phyloP scores from a whole-genome alignment of 2,888 invertebrate genomes.

The Hirtodrosophila duncani region DNA sequence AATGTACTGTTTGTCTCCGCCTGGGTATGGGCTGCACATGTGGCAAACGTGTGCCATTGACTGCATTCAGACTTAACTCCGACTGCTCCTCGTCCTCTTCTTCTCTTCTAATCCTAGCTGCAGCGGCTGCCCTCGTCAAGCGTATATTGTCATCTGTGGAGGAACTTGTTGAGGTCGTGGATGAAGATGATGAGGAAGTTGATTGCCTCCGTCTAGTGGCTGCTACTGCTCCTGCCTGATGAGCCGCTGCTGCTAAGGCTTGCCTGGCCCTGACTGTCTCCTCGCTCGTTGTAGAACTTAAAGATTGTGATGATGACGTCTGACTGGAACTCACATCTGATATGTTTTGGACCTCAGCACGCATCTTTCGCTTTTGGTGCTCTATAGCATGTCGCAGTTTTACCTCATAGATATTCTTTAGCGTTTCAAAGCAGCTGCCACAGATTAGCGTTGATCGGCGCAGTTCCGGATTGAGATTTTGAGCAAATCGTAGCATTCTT shows the following conservation, averaged over 20 bases:
- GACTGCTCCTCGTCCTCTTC: constrained; percentile 38
- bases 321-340: constrained; percentile 40
- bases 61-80: constrained; percentile 55
- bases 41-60: constrained; percentile 58
- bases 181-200: no score
- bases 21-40: constrained; percentile 27
- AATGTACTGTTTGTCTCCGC: constrained; percentile 11
- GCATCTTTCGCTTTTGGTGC: neutral
- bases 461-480: constrained; percentile 32
- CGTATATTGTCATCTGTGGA: neutral
- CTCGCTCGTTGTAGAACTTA: neutral
- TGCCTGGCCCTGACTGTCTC: neutral
- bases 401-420: constrained; percentile 26
- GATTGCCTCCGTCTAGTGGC: no score
- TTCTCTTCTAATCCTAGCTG: no score
- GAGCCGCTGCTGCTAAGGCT: constrained; percentile 1
- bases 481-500: constrained; percentile 34
- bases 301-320: no score
- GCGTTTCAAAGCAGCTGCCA: constrained; percentile 26
- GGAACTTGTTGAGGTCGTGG: neutral
- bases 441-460: constrained; percentile 37
- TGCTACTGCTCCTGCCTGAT: no score
- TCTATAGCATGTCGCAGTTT: constrained; percentile 33
- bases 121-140: no score
- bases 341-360: constrained; percentile 22